Percentiles rank a stretch among this genome's conserved stretches.
Conservation (phyloP, 1,140 invertebrate genomes). For the Drosophila sechellia region DNA sequence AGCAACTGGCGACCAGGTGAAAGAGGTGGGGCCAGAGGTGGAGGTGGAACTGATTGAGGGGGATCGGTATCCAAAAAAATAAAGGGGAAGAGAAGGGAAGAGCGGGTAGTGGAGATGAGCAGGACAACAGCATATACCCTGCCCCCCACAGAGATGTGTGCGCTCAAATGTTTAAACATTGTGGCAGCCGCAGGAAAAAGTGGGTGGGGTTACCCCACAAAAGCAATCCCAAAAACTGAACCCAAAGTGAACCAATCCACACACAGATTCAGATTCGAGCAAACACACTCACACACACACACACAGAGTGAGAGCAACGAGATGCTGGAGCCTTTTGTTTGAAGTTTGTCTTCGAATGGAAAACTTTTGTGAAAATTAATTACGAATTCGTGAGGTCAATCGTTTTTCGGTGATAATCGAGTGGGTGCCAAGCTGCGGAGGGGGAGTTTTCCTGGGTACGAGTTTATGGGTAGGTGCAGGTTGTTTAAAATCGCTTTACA, state of each 20-base stretch:
- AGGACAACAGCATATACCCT: conserved; percentile 51
- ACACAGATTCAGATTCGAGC: conserved; percentile 10
- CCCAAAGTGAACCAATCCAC: conserved; percentile 52
- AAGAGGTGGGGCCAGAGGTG: conserved; percentile 18
- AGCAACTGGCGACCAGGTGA: conserved; percentile 40
- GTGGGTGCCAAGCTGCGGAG: conserved; percentile 67
- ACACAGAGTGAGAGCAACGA: not conserved
- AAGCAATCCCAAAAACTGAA: conserved; percentile 63
- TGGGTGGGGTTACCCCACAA: conserved; percentile 29
- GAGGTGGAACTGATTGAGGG: conserved; percentile 21
- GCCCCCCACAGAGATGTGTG: conserved; percentile 67
- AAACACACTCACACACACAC: conserved; percentile 5
- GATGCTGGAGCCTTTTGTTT: conserved; percentile 65
- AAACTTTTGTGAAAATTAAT: conserved; percentile 84
- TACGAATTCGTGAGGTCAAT: conserved; percentile 83
- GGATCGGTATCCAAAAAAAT: conserved; percentile 15
- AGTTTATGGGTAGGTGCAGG: conserved; percentile 28
- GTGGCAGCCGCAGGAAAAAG: conserved; percentile 45
- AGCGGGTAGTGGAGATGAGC: conserved; percentile 37
- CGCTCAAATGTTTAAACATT: conserved; percentile 78
- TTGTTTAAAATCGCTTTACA: conserved; percentile 65
- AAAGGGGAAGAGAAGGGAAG: not conserved
- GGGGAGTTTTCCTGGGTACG: conserved; percentile 3
- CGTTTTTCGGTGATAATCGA: conserved; percentile 82
- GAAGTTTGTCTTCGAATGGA: conserved; percentile 83